A percentile compares a stretch with the other conserved stretches of the same genome.
Evolutionary conservation across 2,113 vertebrate species (phyloP).

Genomic region (Cygnus atratus): DNA sequence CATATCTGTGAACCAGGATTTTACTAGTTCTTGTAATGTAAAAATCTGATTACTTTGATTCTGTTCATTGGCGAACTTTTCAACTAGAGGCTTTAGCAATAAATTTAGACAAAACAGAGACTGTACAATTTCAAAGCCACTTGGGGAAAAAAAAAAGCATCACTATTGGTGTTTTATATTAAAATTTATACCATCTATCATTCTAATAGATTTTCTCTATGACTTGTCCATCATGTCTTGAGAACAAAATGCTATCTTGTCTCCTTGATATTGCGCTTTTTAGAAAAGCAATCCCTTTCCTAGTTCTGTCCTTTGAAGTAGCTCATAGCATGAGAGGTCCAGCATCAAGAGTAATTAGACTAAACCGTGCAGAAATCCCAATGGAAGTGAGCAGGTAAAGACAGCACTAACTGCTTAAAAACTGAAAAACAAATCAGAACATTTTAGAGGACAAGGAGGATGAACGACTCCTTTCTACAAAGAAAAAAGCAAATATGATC

Average conservation of each 20-base stretch:
- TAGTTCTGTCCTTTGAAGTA: conserved; percentile 66
- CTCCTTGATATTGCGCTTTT: conserved; percentile 66
- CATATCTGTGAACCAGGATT: conserved; percentile 59
- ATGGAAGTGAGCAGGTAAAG: conserved; percentile 56
- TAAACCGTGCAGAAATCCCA: conserved; percentile 76
- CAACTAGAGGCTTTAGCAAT: conserved; percentile 55
- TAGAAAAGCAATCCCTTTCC: conserved; percentile 45
- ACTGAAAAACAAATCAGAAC: conserved; percentile 52
- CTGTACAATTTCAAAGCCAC: conserved; percentile 66
- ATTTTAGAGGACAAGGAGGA: conserved; percentile 50
- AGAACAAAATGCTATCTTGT: conserved; percentile 72
- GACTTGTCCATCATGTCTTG: conserved; percentile 67
- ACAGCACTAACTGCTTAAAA: conserved; percentile 68
- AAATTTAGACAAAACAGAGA: conserved; percentile 60
- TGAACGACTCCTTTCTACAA: conserved; percentile 33
- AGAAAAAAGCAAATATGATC: conserved; percentile 30
- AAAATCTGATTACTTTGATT: conserved; percentile 68
- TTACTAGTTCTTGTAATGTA: conserved; percentile 55
- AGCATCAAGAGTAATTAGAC: conserved; percentile 66
- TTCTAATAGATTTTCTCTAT: conserved; percentile 69
- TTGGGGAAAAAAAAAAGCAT: conserved; percentile 38
- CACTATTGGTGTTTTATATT: conserved; percentile 60
- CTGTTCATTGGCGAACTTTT: conserved; percentile 59
- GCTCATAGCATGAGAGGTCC: conserved; percentile 67
- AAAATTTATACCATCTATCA: conserved; percentile 72